Evolutionary conservation across 2,888 invertebrate species (phyloP).

Genomic region (Lordiphosa andalusiaca): DNA sequence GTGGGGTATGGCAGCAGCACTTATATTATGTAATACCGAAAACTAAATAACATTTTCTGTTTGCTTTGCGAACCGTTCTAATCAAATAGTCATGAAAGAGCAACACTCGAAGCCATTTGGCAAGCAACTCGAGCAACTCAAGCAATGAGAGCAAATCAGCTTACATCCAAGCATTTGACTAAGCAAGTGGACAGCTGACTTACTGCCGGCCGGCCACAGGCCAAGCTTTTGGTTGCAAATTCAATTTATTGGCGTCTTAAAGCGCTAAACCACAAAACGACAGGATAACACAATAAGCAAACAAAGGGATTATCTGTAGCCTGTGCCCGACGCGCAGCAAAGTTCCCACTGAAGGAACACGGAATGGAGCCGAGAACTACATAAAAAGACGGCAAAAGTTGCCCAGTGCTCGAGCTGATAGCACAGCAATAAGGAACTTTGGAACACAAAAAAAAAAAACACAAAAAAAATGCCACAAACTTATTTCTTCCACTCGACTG

Average conservation of each 20-base stretch:
- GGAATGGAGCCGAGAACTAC: conserved; percentile 4
- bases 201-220: conserved; percentile 28
- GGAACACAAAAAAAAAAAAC: conserved; percentile 22
- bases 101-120: conserved; percentile 33
- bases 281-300: conserved; percentile 60
- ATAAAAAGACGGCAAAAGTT: conserved; percentile 60
- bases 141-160: conserved; percentile 46
- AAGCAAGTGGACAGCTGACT: conserved; percentile 45
- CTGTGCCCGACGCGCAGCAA: conserved; percentile 23
- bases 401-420: conserved; percentile 45
- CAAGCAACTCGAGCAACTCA: conserved; percentile 20
- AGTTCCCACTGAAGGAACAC: conserved; percentile 40
- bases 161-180: conserved; percentile 52
- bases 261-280: conserved; percentile 59
- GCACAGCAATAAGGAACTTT: conserved; percentile 36
- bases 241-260: conserved; percentile 68
- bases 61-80: conserved; percentile 32
- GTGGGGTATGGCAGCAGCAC: conserved; percentile 21
- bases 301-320: conserved; percentile 65
- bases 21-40: conserved; percentile 56
- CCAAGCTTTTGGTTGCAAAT: conserved; percentile 47
- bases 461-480: conserved; percentile 29
- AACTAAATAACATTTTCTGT: conserved; percentile 42
- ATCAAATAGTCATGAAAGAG: conserved; percentile 39
- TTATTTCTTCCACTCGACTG: conserved; percentile 38